Evolutionary conservation across 2,113 vertebrate species (phyloP).

Genomic region (Petrocephalus microphthalmus): DNA sequence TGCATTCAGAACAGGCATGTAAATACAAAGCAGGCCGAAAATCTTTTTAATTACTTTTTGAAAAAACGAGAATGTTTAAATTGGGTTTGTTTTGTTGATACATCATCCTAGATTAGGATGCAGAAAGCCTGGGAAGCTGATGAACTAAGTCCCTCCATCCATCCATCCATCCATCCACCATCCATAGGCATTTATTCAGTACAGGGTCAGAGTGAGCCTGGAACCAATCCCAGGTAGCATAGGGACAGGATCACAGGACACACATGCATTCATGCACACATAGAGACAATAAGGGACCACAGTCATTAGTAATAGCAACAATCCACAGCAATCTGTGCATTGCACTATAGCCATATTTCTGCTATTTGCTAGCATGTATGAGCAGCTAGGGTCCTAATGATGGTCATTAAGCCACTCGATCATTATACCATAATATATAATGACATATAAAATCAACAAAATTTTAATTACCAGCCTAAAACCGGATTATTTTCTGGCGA

Average conservation of each 20-base stretch:
- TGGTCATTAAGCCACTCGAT: background rate
- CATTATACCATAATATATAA: background rate
- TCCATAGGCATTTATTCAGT: background rate
- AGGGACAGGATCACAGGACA: background rate
- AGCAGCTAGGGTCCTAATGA: background rate
- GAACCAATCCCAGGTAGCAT: background rate
- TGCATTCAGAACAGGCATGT: background rate
- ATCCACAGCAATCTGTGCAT: background rate
- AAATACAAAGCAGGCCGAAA: background rate
- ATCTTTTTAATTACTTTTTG: constrained; percentile 1
- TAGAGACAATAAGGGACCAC: background rate
- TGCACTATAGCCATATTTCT: background rate
- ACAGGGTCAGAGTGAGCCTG: background rate
- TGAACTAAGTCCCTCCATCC: background rate
- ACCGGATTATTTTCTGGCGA: background rate
- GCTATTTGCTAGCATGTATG: background rate
- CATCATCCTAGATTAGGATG: background rate
- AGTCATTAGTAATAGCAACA: background rate
- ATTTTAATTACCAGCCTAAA: background rate
- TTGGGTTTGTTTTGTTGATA: background rate
- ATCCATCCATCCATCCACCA: background rate
- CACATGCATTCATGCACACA: background rate
- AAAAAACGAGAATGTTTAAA: background rate
- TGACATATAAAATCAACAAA: background rate
- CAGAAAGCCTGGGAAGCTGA: background rate